Conservation (phyloP, 2,113 vertebrate species). For the Leptobrachium ailaonicum region DNA sequence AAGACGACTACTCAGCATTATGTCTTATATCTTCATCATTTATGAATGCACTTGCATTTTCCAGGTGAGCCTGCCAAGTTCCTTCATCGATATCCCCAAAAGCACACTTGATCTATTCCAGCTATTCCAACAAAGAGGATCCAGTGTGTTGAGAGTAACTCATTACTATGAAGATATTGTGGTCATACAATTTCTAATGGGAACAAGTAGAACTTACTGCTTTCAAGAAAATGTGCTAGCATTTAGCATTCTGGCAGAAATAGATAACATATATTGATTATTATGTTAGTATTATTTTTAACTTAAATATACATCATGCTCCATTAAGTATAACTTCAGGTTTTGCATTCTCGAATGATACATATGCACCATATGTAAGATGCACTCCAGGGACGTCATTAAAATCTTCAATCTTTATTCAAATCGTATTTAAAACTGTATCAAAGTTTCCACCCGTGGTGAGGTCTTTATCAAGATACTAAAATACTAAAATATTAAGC, state of each 20-base stretch:
- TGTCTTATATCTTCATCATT: background rate
- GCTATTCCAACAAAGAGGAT: background rate
- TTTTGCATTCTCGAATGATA: too few species aligned
- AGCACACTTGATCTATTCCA: conserved; percentile 8
- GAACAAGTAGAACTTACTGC: conserved; percentile 5
- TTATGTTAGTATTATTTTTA: background rate
- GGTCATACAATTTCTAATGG: conserved; percentile 6
- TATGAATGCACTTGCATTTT: conserved; percentile 10
- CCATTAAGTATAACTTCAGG: too few species aligned
- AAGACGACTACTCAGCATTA: background rate
- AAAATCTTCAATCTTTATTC: too few species aligned
- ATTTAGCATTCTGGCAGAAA: background rate
- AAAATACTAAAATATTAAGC: too few species aligned
- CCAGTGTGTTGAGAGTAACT: conserved; percentile 1
- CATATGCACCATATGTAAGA: too few species aligned
- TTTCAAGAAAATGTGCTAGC: background rate
- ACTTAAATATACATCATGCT: too few species aligned
- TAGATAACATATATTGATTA: background rate
- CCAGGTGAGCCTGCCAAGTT: background rate
- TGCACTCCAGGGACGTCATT: too few species aligned
- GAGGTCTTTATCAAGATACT: too few species aligned
- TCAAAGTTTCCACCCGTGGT: too few species aligned
- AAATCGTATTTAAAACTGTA: too few species aligned
- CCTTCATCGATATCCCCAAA: conserved; percentile 2
- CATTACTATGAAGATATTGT: conserved; percentile 11